Evolutionary conservation across 2,113 vertebrate genomes (phyloP), one percentile per base, ranked within the genome.

Genomic region (Pseudorasbora parva): DNA sequence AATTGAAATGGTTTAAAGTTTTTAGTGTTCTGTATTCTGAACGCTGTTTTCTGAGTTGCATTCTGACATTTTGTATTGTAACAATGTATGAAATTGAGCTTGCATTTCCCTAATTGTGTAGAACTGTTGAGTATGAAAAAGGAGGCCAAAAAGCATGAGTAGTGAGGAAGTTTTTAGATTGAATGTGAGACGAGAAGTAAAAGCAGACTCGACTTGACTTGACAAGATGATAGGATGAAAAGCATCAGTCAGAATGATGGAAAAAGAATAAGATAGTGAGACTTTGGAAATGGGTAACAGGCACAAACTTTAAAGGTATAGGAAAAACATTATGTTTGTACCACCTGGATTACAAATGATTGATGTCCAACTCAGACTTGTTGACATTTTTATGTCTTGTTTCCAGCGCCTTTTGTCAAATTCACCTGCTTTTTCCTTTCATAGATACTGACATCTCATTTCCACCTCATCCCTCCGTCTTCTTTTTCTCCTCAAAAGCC

Each of bases 361-460:
- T 66, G 17, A 37, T 66, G 30, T 37, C 9, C 30, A 66, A 19
- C 8, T 37, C 8, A 10, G 64, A 5, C 17, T 66, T 76, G 27
- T 56, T 54, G 33, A 12, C 27, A 8, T 56, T n/a, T 8, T 8
- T 12, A 27, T 17, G 23, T 19, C 41, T 47, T 51, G 25, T 51
- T 54, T 75, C 4, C 10, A 76, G 66, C 6, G 3, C 9, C 21
- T 57, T 54, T 41, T 49, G 43, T 19, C 62, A 82, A 69, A 81
- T 71, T 11, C n/a, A 27, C 4, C 15, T 64, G 15, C 10, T 80
- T 25, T 80, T 80, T 21, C 41, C n/a, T n/a, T 56, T 82, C 19
- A 45, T 60, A 21, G 19, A n/a, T 71, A 8, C 2, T 54, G 59
- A 66, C 47, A 56, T 56, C 23, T 81, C 78, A 37, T 80, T 66